Evolutionary conservation across 2,888 invertebrate species (phyloP).

Genomic region (Epistrophe grossulariae): DNA sequence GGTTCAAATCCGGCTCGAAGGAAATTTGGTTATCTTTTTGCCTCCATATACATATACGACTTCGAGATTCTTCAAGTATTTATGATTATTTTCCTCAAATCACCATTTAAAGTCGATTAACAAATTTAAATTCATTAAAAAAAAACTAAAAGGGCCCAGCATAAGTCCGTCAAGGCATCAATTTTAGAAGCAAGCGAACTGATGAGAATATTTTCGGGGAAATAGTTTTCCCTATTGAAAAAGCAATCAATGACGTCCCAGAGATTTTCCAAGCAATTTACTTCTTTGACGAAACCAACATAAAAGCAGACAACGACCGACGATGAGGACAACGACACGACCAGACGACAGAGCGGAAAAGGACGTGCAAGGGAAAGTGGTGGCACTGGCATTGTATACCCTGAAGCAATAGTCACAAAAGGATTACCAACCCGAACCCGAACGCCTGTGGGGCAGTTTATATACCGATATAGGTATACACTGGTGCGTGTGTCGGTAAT

Average conservation of each 20-base stretch:
- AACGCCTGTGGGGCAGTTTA: constrained; percentile 49
- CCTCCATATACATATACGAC: neutral
- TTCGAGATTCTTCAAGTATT: neutral
- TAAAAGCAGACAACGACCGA: constrained; percentile 11
- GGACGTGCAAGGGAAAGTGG: constrained; percentile 18
- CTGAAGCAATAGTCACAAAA: constrained; percentile 64
- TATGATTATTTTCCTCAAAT: constrained; percentile 42
- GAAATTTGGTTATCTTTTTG: constrained; percentile 50
- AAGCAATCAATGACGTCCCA: constrained; percentile 56
- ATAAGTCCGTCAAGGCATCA: constrained; percentile 12
- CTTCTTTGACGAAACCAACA: constrained; percentile 39
- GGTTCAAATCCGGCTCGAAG: constrained; percentile 77
- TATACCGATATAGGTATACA: neutral
- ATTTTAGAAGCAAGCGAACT: constrained; percentile 8
- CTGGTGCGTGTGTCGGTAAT: constrained; percentile 55
- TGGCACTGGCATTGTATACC: constrained; percentile 29
- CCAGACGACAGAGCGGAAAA: neutral
- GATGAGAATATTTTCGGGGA: constrained; percentile 35
- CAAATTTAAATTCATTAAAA: constrained; percentile 57
- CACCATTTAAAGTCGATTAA: constrained; percentile 38
- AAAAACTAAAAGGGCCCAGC: constrained; percentile 46
- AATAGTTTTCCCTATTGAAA: constrained; percentile 50
- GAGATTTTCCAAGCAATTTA: constrained; percentile 74
- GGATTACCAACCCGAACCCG: constrained; percentile 65
- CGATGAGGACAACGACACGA: constrained; percentile 1